Evolutionary conservation across 2,113 vertebrate species (phyloP).

Genomic region (Hemiscyllium ocellatum): DNA sequence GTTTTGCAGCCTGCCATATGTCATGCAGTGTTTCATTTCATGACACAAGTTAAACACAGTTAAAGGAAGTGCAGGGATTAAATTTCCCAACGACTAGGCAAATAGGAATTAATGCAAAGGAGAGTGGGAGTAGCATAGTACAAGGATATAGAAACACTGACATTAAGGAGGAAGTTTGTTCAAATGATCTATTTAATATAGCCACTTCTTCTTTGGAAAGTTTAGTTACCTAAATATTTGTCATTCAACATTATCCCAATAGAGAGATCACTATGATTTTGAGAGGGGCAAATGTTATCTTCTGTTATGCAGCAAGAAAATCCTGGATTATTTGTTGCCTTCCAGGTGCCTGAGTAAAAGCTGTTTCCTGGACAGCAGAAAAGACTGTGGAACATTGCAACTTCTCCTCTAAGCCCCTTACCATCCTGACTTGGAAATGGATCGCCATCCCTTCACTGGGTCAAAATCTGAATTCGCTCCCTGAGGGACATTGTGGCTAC

Average conservation of each 20-base stretch:
- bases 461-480: too few relatives aligned
- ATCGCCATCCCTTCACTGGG: too few relatives aligned
- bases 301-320: not conserved
- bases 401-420: too few relatives aligned
- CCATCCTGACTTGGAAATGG: too few relatives aligned
- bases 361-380: not conserved
- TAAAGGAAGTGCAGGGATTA: not conserved
- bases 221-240: not conserved
- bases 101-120: not conserved
- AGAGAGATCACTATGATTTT: not conserved
- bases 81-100: not conserved
- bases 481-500: too few relatives aligned
- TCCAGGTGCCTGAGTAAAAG: not conserved
- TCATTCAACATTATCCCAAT: not conserved
- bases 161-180: not conserved
- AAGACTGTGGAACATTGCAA: not conserved
- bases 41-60: not conserved
- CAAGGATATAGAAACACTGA: not conserved
- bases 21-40: not conserved
- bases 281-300: not conserved
- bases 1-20: not conserved
- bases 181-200: not conserved
- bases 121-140: too few relatives aligned
- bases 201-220: not conserved
- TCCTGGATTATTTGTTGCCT: not conserved